These are phyloP conservation scores for Steatocranus sp. DNA, from an alignment of 2,797 vertebrate species.

Conservation along the genomic window DNA sequence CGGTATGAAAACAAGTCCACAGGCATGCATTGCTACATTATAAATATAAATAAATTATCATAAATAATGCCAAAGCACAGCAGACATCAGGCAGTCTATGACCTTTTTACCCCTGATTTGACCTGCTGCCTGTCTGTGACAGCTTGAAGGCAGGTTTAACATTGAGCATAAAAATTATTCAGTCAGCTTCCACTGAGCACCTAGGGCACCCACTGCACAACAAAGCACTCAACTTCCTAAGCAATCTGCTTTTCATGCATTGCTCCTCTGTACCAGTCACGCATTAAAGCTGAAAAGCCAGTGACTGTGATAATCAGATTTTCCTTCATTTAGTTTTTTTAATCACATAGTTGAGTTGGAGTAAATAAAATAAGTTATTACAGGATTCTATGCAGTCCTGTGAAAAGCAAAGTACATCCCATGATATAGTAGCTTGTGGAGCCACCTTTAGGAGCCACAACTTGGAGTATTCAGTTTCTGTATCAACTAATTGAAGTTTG, in stretches of 20 bases:
- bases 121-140: neutral
- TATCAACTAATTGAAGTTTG: neutral
- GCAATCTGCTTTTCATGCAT: neutral
- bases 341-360: neutral
- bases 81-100: neutral
- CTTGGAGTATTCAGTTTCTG: neutral
- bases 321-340: neutral
- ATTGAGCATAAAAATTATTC: neutral
- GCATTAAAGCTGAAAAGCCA: neutral
- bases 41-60: neutral
- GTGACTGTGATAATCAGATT: neutral
- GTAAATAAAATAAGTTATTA: neutral
- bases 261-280: neutral
- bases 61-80: neutral
- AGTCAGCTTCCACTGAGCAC: neutral
- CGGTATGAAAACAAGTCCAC: neutral
- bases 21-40: neutral
- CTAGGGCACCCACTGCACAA: neutral
- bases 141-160: neutral
- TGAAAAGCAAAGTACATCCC: neutral
- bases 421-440: neutral
- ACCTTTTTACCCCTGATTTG: neutral
- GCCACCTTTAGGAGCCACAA: neutral
- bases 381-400: neutral
- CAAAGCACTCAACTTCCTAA: neutral